A percentile compares a stretch with the other conserved stretches of the same genome.
Conservation (phyloP, 2,888 invertebrate genomes). For the Papilio demoleus region DNA sequence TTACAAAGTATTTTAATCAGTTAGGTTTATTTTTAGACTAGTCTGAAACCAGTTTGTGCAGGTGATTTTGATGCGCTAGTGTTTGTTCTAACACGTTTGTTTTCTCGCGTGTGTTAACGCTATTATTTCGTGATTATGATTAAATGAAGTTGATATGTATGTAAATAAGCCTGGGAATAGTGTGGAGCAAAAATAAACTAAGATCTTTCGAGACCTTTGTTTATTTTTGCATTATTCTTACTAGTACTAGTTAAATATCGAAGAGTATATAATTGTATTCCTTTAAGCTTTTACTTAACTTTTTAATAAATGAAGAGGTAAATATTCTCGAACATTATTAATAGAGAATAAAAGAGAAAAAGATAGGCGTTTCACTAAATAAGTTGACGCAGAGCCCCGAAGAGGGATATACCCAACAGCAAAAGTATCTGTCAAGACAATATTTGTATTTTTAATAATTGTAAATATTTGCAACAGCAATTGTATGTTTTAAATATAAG, state of each 20-base stretch:
- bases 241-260: background rate
- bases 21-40: constrained; percentile 38
- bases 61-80: constrained; percentile 40
- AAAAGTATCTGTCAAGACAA: too few relatives aligned
- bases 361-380: too few relatives aligned
- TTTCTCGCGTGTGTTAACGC: constrained; percentile 32
- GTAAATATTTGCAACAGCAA: too few relatives aligned
- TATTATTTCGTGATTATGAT: constrained; percentile 35
- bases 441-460: too few relatives aligned
- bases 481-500: too few relatives aligned
- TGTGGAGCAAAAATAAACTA: background rate
- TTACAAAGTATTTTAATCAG: constrained; percentile 40
- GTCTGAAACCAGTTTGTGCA: constrained; percentile 36
- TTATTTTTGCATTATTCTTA: too few relatives aligned
- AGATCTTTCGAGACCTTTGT: background rate
- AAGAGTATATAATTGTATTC: background rate
- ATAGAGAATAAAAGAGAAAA: too few relatives aligned
- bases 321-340: too few relatives aligned
- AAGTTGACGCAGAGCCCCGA: too few relatives aligned
- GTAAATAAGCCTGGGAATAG: background rate
- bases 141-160: constrained; percentile 26
- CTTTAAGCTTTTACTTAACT: background rate
- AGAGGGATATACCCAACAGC: too few relatives aligned
- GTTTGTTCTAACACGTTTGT: constrained; percentile 33
- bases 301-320: too few relatives aligned